Percentiles rank a stretch among this genome's conserved stretches.
Evolutionary conservation across 2,797 vertebrate genomes (phyloP).

Genomic region (Ctenosaura bakeri): DNA sequence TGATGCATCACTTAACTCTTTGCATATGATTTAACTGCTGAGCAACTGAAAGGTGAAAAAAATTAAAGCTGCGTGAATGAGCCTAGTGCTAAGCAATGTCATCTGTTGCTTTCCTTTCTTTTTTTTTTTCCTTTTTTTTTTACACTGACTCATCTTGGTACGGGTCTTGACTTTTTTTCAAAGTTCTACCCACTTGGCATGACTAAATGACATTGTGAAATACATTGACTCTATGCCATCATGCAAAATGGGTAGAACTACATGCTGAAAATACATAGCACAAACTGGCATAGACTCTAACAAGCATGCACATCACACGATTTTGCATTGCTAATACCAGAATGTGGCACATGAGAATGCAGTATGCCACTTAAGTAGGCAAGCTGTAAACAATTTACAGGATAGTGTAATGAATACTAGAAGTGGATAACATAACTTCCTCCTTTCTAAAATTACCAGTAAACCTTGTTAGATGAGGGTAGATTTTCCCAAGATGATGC

Average conservation of each 20-base stretch:
- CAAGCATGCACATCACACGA: background rate
- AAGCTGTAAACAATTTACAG: background rate
- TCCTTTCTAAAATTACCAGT: too few relatives aligned
- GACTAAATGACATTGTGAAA: background rate
- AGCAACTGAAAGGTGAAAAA: background rate
- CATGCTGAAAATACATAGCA: background rate
- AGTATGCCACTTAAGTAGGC: background rate
- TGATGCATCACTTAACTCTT: slow-evolving; percentile 44
- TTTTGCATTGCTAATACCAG: background rate
- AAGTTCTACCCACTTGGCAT: slow-evolving; percentile 10
- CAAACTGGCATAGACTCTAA: background rate
- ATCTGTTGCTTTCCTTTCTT: background rate
- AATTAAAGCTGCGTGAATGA: background rate
- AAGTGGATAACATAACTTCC: background rate
- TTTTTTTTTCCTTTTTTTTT: background rate
- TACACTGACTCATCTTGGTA: slow-evolving; percentile 12
- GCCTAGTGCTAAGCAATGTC: background rate
- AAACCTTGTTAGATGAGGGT: background rate
- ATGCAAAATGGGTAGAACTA: background rate
- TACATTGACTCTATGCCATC: background rate
- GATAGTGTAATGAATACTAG: background rate
- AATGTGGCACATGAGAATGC: background rate
- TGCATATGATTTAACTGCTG: background rate
- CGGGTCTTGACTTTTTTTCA: slow-evolving; percentile 2
- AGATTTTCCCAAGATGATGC: background rate